Percentiles rank a stretch among this genome's conserved stretches.
phyloP scores from a whole-genome alignment of 2,888 invertebrate species.

The Phortica okadai region DNA sequence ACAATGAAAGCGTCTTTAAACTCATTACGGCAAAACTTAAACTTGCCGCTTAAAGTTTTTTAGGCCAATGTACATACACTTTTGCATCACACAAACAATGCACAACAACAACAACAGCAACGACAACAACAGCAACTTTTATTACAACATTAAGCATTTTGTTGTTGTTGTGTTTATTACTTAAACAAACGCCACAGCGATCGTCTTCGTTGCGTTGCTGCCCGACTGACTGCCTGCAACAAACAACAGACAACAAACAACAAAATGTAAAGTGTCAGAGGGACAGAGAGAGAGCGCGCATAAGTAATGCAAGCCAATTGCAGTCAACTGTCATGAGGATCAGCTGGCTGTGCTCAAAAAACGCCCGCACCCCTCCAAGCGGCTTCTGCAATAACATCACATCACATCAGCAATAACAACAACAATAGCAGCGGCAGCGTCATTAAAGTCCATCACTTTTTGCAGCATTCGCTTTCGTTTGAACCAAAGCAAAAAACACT shows the following conservation, averaged over 20 bases:
- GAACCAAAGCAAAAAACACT: no score
- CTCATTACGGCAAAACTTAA: neutral
- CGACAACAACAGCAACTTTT: constrained; percentile 5
- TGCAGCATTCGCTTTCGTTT: no score
- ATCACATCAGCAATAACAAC: no score
- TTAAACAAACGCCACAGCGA: neutral
- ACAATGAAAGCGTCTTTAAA: constrained; percentile 13
- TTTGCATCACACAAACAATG: constrained; percentile 19
- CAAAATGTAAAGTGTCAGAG: neutral
- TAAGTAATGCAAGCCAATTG: neutral
- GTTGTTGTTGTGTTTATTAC: neutral
- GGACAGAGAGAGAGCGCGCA: neutral
- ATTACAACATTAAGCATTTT: constrained; percentile 9
- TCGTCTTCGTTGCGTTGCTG: neutral
- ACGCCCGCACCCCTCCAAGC: no score
- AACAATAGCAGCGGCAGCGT: no score
- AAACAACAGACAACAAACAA: neutral
- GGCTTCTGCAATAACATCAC: no score
- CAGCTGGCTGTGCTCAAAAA: no score
- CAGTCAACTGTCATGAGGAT: no score
- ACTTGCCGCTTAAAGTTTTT: neutral
- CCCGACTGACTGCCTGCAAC: neutral
- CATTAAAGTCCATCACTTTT: no score
- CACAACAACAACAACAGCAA: constrained; percentile 2
- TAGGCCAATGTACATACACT: constrained; percentile 24